Percentiles rank a stretch among this genome's conserved stretches.
Evolutionary conservation across 2,888 invertebrate genomes (phyloP).

Genomic region (Ectemnius cavifrons): DNA sequence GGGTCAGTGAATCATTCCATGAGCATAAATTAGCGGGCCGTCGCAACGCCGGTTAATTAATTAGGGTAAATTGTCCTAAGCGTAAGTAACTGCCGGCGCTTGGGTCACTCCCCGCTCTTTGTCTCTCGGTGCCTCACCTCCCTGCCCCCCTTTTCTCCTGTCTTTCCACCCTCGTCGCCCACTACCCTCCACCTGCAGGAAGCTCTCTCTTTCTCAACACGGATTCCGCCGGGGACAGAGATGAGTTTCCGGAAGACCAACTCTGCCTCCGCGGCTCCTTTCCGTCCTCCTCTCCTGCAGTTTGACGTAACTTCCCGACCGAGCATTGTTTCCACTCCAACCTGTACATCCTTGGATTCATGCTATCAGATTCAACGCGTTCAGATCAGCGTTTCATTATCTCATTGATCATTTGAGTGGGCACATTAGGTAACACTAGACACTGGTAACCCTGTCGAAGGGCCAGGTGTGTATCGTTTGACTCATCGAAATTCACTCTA

Average conservation of each 20-base stretch:
- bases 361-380: no score
- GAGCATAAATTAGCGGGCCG: slow-evolving; percentile 74
- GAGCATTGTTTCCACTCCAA: slow-evolving; percentile 23
- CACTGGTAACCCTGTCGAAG: no score
- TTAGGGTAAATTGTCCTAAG: slow-evolving; percentile 76
- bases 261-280: neutral
- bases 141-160: neutral
- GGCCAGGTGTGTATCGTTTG: no score
- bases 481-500: no score
- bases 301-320: slow-evolving; percentile 25
- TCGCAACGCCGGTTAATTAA: slow-evolving; percentile 75
- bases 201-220: slow-evolving; percentile 34
- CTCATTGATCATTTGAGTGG: no score
- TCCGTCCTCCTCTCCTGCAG: slow-evolving; percentile 33
- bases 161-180: slow-evolving; percentile 7
- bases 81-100: slow-evolving; percentile 73
- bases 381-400: no score
- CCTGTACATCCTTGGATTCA: neutral
- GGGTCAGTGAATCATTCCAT: slow-evolving; percentile 73
- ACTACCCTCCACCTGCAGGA: slow-evolving; percentile 12
- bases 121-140: slow-evolving; percentile 7
- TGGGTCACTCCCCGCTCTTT: slow-evolving; percentile 47
- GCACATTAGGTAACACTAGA: no score
- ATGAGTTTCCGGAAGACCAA: slow-evolving; percentile 51
- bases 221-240: slow-evolving; percentile 34